Evolutionary conservation across 23 tunicate genomes (phyloP).

Genomic region (Clavelina lepadiformis): DNA sequence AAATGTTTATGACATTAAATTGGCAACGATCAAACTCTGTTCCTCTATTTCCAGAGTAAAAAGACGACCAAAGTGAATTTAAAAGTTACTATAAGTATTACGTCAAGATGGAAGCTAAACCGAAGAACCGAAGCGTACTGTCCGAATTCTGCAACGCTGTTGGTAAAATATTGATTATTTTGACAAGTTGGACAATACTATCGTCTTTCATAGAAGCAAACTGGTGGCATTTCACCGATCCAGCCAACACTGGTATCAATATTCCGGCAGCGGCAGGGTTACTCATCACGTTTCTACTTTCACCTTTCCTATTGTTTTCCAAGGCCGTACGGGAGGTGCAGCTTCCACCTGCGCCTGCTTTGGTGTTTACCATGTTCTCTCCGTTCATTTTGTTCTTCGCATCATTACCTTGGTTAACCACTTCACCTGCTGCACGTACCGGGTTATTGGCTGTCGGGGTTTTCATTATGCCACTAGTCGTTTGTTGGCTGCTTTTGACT

Average conservation of each 20-base stretch:
- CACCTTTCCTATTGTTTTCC: conserved; percentile 22
- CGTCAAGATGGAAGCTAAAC: too few relatives aligned
- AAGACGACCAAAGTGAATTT: too few relatives aligned
- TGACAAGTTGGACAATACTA: conserved; percentile 1
- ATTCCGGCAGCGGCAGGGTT: conserved; percentile 23
- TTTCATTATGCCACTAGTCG: not conserved
- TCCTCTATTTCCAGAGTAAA: too few relatives aligned
- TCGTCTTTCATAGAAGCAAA: conserved; percentile 50
- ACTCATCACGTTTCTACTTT: conserved; percentile 5
- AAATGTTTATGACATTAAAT: too few relatives aligned
- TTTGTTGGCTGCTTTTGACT: not conserved
- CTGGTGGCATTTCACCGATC: conserved; percentile 75
- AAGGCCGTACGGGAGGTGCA: not conserved
- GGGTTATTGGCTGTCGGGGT: conserved; percentile 21
- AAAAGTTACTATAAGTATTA: too few relatives aligned
- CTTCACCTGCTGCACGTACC: conserved; percentile 20
- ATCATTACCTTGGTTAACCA: conserved; percentile 19
- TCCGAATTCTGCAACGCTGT: not conserved
- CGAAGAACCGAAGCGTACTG: too few relatives aligned
- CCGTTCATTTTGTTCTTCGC: conserved; percentile 12
- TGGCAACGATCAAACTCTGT: too few relatives aligned
- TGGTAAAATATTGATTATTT: conserved; percentile 2
- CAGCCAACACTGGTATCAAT: conserved; percentile 30
- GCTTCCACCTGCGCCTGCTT: not conserved
- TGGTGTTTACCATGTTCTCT: not conserved